A percentile compares a stretch with the other conserved stretches of the same genome.
Evolutionary conservation across 2,113 vertebrate species (phyloP).

Genomic region (Microcebus jonahi): DNA sequence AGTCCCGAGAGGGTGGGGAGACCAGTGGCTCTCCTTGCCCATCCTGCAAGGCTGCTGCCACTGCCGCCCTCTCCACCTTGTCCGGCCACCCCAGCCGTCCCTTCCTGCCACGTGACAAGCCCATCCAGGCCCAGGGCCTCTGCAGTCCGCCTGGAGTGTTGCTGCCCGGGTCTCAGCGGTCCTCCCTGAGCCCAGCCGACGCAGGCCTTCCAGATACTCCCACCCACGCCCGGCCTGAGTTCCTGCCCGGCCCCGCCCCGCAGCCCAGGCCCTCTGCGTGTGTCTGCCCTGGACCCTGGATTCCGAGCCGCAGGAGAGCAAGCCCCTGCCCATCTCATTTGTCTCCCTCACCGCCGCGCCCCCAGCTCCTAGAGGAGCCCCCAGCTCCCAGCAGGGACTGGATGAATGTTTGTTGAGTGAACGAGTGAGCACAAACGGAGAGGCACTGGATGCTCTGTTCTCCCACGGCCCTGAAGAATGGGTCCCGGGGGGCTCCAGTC

Average conservation of each 20-base stretch:
- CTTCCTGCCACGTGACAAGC: rapidly evolving
- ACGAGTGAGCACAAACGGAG: neutral
- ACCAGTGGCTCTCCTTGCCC: rapidly evolving
- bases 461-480: neutral
- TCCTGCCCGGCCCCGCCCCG: neutral
- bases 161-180: neutral
- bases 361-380: rapidly evolving
- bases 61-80: neutral
- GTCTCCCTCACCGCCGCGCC: rapidly evolving
- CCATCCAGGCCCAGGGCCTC: neutral
- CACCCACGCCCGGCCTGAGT: rapidly evolving
- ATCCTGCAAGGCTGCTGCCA: neutral
- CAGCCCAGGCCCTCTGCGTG: rapidly evolving
- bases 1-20: too few species aligned
- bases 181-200: neutral
- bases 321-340: rapidly evolving
- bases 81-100: neutral
- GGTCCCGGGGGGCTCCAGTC: neutral
- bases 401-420: neutral
- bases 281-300: neutral
- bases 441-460: neutral
- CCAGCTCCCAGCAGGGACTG: rapidly evolving
- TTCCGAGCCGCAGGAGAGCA: neutral
- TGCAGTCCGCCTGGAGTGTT: neutral
- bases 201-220: neutral